These are phyloP conservation scores for Puma concolor DNA, from an alignment of 2,113 vertebrate genomes.

Conservation along the genomic window DNA sequence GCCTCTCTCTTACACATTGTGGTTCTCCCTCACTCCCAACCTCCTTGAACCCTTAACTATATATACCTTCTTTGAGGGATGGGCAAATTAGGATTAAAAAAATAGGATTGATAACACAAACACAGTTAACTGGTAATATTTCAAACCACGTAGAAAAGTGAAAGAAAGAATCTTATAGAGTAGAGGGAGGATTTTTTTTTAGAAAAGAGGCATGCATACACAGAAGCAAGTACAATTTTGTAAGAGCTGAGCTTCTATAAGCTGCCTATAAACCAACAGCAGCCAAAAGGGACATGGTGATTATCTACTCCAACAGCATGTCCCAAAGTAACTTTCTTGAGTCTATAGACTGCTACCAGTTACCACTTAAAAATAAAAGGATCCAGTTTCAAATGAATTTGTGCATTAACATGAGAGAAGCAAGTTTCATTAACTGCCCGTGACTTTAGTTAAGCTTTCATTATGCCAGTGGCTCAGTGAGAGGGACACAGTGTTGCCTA, in stretches of 20 bases:
- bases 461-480: not conserved
- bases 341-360: not conserved
- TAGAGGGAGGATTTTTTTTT: not conserved
- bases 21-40: fast-evolving
- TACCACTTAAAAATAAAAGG: not conserved
- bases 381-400: slow-evolving; percentile 25
- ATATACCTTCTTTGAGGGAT: not conserved
- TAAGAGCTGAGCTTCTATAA: not conserved
- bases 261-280: not conserved
- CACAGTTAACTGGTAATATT: not conserved
- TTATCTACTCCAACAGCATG: not conserved
- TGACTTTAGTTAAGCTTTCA: not conserved
- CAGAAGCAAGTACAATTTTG: not conserved
- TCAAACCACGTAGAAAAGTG: not conserved
- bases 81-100: not conserved
- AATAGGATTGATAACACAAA: not conserved
- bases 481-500: not conserved
- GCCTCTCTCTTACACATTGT: not conserved
- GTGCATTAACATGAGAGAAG: not conserved
- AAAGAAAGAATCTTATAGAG: not conserved
- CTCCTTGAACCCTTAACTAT: not conserved
- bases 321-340: not conserved
- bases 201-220: not conserved
- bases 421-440: not conserved
- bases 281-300: not conserved